phyloP scores from a whole-genome alignment of 2,113 vertebrate species.

The Trematomus loennbergii region DNA sequence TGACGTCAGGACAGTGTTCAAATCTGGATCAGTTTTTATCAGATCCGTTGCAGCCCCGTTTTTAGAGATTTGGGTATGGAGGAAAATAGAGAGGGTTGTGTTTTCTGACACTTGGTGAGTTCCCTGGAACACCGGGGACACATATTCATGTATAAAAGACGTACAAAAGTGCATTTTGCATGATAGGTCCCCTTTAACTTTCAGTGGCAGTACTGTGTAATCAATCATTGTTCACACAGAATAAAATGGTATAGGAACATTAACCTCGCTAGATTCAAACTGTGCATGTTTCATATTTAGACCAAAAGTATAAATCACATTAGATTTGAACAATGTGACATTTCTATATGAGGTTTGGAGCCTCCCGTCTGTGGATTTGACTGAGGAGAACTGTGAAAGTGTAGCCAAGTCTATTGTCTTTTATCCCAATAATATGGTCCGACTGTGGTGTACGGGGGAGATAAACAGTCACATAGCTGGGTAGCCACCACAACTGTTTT shows the following conservation, averaged over 20 bases:
- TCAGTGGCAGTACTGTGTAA: conserved; percentile 37
- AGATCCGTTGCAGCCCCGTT: too few species aligned
- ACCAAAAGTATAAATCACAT: conserved; percentile 49
- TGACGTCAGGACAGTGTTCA: too few species aligned
- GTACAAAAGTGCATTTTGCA: too few species aligned
- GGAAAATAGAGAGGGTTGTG: too few species aligned
- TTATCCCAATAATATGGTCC: conserved; percentile 70
- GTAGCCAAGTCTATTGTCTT: conserved; percentile 70
- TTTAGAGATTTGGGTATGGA: too few species aligned
- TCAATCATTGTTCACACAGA: conserved; percentile 43
- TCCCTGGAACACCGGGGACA: too few species aligned
- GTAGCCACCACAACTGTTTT: conserved; percentile 76
- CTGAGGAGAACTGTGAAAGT: conserved; percentile 57
- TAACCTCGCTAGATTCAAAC: conserved; percentile 30
- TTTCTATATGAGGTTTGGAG: conserved; percentile 63
- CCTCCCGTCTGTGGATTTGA: conserved; percentile 56
- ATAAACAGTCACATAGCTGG: conserved; percentile 79
- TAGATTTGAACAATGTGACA: conserved; percentile 59
- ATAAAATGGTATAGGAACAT: conserved; percentile 54
- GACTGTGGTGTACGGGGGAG: conserved; percentile 59
- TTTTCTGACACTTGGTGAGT: too few species aligned
- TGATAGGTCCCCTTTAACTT: too few species aligned
- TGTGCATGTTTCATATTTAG: conserved; percentile 57
- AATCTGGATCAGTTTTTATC: too few species aligned
- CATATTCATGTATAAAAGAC: too few species aligned